Conservation (phyloP, 2,888 invertebrate genomes). For the Calameuta filiformis region DNA sequence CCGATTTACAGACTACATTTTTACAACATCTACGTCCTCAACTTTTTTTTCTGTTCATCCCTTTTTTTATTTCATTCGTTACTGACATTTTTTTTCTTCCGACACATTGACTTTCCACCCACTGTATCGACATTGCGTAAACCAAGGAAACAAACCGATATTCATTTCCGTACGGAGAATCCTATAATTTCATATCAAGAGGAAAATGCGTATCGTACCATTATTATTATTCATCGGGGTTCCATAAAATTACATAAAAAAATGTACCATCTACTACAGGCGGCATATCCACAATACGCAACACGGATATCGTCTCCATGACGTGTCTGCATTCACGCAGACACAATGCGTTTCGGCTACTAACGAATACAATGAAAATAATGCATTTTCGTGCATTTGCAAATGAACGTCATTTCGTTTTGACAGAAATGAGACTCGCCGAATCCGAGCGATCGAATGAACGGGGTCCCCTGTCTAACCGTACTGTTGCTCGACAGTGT, state of each 20-base stretch:
- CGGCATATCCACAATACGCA: too few relatives aligned
- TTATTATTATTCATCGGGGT: not conserved
- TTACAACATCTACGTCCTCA: conserved; percentile 51
- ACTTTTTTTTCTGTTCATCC: conserved; percentile 41
- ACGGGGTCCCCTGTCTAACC: conserved; percentile 3
- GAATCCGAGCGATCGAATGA: not conserved
- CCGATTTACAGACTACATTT: conserved; percentile 61
- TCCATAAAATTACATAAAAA: not conserved
- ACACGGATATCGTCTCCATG: not conserved
- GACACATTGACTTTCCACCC: not conserved
- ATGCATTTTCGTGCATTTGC: conserved; percentile 56
- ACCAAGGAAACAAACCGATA: not conserved
- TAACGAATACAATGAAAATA: conserved; percentile 59
- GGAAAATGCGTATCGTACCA: not conserved
- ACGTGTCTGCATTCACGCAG: not conserved
- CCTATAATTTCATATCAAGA: not conserved
- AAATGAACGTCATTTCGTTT: conserved; percentile 60
- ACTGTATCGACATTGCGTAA: not conserved
- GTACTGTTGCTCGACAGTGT: conserved; percentile 15
- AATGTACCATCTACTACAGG: too few relatives aligned
- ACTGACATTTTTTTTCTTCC: not conserved
- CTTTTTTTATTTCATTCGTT: not conserved
- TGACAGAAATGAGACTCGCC: conserved; percentile 20
- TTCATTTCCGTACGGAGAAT: not conserved
- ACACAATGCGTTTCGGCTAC: conserved; percentile 21